Percentiles rank a stretch among this genome's conserved stretches.
Conservation (phyloP, 2,113 vertebrate genomes). For the Onychostoma macrolepis region DNA sequence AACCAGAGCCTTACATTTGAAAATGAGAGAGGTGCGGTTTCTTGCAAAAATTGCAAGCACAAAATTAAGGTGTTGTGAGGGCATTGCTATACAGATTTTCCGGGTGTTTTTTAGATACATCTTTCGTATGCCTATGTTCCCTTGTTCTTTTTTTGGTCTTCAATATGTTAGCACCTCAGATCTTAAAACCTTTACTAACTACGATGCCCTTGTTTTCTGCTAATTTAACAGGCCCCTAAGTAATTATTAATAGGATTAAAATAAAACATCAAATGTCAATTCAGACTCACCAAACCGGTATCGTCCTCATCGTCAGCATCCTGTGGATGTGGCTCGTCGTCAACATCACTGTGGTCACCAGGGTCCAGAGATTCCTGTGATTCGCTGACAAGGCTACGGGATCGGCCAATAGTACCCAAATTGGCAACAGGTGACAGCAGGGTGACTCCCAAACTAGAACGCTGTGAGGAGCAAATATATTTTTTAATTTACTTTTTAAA, state of each 20-base stretch:
- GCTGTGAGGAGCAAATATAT: slow-evolving; percentile 62
- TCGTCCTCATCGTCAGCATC: slow-evolving; percentile 87
- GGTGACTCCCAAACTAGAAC: slow-evolving; percentile 75
- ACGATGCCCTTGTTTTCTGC: neutral
- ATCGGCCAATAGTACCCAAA: slow-evolving; percentile 78
- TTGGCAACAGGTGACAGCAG: slow-evolving; percentile 79
- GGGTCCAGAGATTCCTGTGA: slow-evolving; percentile 80
- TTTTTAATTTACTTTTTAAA: neutral
- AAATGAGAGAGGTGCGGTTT: neutral
- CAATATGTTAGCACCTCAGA: neutral
- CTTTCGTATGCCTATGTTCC: neutral
- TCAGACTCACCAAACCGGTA: slow-evolving; percentile 75
- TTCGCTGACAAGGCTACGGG: slow-evolving; percentile 76
- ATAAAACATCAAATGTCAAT: neutral
- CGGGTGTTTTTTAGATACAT: neutral
- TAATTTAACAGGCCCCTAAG: neutral
- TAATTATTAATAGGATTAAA: neutral
- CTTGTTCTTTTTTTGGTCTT: neutral
- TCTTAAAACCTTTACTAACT: neutral
- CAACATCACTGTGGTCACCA: slow-evolving; percentile 79
- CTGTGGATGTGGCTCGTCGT: slow-evolving; percentile 76
- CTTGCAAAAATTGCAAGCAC: neutral
- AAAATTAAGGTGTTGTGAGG: neutral
- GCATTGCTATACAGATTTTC: neutral
- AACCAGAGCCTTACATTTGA: neutral